phyloP scores from a whole-genome alignment of 2,888 invertebrate genomes.

The Odontomyia ornata region DNA sequence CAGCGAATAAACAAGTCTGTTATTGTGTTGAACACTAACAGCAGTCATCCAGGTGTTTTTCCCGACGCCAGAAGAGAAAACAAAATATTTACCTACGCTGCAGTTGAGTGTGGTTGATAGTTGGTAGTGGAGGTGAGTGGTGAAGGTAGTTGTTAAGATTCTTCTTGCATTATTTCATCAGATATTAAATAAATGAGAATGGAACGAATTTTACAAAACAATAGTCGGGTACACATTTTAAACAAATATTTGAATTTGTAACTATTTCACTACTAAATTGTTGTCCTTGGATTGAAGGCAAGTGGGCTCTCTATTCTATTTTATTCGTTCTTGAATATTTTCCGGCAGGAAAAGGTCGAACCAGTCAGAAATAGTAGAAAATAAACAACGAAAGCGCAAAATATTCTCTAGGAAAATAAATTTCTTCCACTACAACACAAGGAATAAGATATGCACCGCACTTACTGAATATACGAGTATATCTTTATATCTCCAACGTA shows the following conservation, averaged over 20 bases:
- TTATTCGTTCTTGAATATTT: not conserved
- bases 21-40: not conserved
- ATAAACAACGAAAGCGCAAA: too few species aligned
- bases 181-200: not conserved
- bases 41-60: constrained; percentile 10
- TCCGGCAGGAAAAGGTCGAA: too few species aligned
- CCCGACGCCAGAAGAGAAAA: not conserved
- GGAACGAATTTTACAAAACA: not conserved
- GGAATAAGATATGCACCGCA: too few species aligned
- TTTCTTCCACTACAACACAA: too few species aligned
- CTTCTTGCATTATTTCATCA: not conserved
- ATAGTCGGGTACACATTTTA: not conserved
- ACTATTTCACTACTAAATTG: not conserved
- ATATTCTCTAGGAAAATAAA: too few species aligned
- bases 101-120: not conserved
- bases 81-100: not conserved
- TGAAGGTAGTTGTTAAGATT: too few species aligned
- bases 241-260: not conserved
- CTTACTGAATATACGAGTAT: too few species aligned
- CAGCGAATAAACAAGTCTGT: constrained; percentile 2
- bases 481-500: too few species aligned
- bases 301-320: not conserved
- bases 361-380: too few species aligned
- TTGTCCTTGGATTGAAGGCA: not conserved
- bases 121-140: too few species aligned